Evolutionary conservation across 2,797 vertebrate genomes (phyloP).

Genomic region (Parauchenoglanis punctatus): DNA sequence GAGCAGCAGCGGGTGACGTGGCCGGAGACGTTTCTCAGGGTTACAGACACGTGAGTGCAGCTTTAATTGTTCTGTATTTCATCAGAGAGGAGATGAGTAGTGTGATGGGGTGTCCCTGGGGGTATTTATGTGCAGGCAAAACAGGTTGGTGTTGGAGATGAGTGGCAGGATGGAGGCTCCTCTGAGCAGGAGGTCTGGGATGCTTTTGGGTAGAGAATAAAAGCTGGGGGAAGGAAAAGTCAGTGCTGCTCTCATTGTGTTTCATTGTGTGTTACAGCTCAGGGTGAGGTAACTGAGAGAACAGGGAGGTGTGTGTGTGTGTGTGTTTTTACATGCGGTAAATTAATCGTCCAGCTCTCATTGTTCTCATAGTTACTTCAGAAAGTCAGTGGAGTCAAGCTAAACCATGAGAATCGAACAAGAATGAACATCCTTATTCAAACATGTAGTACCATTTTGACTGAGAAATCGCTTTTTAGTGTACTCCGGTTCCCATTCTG

Average conservation of each 20-base stretch:
- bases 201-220: constrained; percentile 33
- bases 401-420: too few species aligned
- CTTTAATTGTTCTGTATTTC: constrained; percentile 37
- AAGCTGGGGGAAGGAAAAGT: constrained; percentile 41
- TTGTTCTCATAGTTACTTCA: constrained; percentile 5
- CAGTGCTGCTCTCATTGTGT: constrained; percentile 44
- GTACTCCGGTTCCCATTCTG: neutral
- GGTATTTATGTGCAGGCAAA: constrained; percentile 4
- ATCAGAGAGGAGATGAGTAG: neutral
- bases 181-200: constrained; percentile 40
- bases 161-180: constrained; percentile 21
- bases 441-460: neutral
- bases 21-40: constrained; percentile 81
- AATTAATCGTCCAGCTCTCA: constrained; percentile 4
- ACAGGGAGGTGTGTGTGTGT: constrained; percentile 1
- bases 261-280: constrained; percentile 32
- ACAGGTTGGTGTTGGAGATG: constrained; percentile 25
- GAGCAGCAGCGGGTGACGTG: constrained; percentile 79
- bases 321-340: neutral
- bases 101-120: neutral
- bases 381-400: neutral
- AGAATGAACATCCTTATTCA: neutral
- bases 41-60: constrained; percentile 85
- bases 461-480: neutral
- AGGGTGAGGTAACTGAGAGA: neutral